Evolutionary conservation across 2,888 invertebrate genomes (phyloP), one percentile per base, ranked within the genome.

Genomic region (Epinotia ramella): DNA sequence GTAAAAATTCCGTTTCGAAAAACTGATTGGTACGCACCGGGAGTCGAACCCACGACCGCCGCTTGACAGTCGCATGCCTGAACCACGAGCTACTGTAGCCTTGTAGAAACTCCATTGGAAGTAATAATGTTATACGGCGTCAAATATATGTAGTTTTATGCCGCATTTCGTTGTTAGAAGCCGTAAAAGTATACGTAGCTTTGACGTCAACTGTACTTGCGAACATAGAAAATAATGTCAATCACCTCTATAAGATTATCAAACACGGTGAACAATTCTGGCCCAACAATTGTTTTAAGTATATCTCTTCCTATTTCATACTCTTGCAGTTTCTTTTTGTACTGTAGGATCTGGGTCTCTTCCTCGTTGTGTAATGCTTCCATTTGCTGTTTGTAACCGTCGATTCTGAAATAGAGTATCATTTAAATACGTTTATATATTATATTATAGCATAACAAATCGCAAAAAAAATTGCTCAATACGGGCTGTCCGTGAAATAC

Each of bases 171-270:
- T 40, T 7, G 9, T 40, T 40, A 40, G 40, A 40, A 9, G 40
- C 9, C 7, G 40, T 40, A 40, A 40, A 40, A 40, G 9, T 40
- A 40, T 40, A 40, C 40, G 40, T 33, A 33, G 6, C 2, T 40
- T 40, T 40, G 40, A 40, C 40, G 40, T 40, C 40, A 40, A 40
- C 40, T 40, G 40, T 40, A 28, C 24, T 28, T 28, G 40, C 40
- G 9, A 40, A 40, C 40, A 40, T 40, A 9, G 18, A 73, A 56
- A 13, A 62, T 49, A 24, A 4, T n/a, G 3, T 16, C 11, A 79
- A 67, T 80, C 81, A 89, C 89, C 84, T 89, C 89, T 16, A 85
- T 79, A 66, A 82, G 81, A 0, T 87, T 84, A n/a, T 87, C 84
- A 56, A 89, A 62, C 18, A 85, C 75, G 13, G 79, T 76, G 67